Percentiles rank a stretch among this genome's conserved stretches.
Conservation (phyloP, 2,113 vertebrate species). For the Channa argus region DNA sequence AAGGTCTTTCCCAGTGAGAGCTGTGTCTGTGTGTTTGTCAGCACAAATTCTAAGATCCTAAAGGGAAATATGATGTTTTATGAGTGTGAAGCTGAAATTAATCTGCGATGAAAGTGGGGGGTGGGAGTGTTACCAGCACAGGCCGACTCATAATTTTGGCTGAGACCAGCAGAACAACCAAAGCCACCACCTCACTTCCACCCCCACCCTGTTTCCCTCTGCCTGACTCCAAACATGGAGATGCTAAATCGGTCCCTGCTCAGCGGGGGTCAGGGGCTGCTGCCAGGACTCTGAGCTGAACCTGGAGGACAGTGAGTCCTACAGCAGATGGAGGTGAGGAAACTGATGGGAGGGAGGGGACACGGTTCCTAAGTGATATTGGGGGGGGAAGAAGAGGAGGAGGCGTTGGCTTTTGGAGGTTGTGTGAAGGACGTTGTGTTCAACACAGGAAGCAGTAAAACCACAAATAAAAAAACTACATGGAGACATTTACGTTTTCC, state of each 20-base stretch:
- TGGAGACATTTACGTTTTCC: too few relatives aligned
- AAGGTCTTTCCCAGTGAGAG: background rate
- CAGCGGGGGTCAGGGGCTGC: slow-evolving; percentile 17
- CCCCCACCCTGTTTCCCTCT: background rate
- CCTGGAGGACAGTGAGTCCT: slow-evolving; percentile 28
- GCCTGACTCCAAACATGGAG: slow-evolving; percentile 35
- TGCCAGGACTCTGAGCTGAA: slow-evolving; percentile 48
- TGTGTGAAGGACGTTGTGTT: slow-evolving; percentile 14
- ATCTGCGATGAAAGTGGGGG: slow-evolving; percentile 1
- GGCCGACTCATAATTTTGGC: slow-evolving; percentile 46
- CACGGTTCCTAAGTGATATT: slow-evolving; percentile 6
- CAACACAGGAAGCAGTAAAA: background rate
- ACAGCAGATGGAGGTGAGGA: slow-evolving; percentile 50
- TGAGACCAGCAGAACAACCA: slow-evolving; percentile 10
- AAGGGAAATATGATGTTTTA: slow-evolving; percentile 16
- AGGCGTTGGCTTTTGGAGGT: slow-evolving; percentile 9
- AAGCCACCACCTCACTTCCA: background rate
- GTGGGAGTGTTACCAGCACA: background rate
- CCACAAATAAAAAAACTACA: too few relatives aligned
- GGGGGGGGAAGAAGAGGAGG: background rate
- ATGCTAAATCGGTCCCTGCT: slow-evolving; percentile 38
- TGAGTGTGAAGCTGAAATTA: slow-evolving; percentile 6
- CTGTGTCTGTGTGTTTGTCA: too few relatives aligned
- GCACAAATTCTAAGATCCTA: background rate
- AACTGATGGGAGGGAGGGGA: background rate